Evolutionary conservation across 2,797 vertebrate genomes (phyloP).

Genomic region (Rhinogobio ventralis): DNA sequence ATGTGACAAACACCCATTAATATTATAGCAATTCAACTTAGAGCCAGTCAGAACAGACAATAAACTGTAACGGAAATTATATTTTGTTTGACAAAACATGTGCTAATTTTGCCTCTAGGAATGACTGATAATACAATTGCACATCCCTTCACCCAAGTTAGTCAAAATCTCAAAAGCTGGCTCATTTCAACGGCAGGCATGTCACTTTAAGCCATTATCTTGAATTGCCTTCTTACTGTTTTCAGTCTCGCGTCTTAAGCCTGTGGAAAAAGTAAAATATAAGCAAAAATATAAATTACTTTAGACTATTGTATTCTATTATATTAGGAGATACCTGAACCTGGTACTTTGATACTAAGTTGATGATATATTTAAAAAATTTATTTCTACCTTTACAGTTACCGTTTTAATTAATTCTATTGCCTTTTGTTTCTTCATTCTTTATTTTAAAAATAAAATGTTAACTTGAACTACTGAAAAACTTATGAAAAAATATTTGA

Average conservation of each 20-base stretch:
- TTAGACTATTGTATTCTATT: background rate
- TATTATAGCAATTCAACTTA: constrained; percentile 27
- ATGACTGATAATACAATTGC: constrained; percentile 42
- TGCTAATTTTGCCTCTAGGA: constrained; percentile 34
- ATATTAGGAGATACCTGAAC: background rate
- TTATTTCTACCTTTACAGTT: background rate
- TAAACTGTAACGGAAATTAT: constrained; percentile 8
- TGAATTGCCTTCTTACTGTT: constrained; percentile 34
- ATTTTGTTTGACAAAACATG: constrained; percentile 13
- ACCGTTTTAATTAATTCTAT: background rate
- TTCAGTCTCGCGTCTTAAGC: background rate
- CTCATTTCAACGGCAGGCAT: constrained; percentile 49
- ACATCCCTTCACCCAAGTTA: constrained; percentile 30
- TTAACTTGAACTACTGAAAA: background rate
- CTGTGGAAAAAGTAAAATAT: constrained; percentile 5
- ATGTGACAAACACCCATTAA: constrained; percentile 25
- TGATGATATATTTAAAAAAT: background rate
- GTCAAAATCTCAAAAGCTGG: background rate
- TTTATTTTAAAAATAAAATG: background rate
- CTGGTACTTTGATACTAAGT: background rate
- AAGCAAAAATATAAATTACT: background rate
- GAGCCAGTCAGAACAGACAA: background rate
- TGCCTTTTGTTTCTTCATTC: background rate
- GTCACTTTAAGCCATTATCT: constrained; percentile 42
- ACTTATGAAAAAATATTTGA: no score